Evolutionary conservation across 2,113 vertebrate genomes (phyloP), one percentile per base, ranked within the genome.

Genomic region (Gorsachius goisagi): DNA sequence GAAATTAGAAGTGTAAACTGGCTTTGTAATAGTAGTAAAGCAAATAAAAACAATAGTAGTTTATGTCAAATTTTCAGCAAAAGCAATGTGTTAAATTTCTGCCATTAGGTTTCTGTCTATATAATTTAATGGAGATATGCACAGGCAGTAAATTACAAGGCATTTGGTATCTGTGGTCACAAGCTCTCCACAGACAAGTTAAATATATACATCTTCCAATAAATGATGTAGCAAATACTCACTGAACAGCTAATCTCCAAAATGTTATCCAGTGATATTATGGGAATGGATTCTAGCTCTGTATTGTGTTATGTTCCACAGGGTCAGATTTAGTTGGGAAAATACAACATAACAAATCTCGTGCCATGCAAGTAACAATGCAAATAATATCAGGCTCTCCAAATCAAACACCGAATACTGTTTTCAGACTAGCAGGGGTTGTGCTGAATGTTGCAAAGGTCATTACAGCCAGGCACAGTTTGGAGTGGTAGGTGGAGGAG

Each of bases 171-270:
- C 68, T 53, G 68, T 67, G 64, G 15, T 88, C 56, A 79, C 56
- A 90, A 95, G 73, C 62, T 96, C 30, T 86, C 63, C 62, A 88
- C 39, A 96, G 47, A 89, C 13, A 95, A 97, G 39, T 83, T 91
- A 97, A 96, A 94, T 69, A 71, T 9, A 52, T 78, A 39, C 9
- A 84, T 85, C n/a, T 88, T 86, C 49, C 53, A 96, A 76, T 47
- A 95, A 96, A 94, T 63, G 62, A 79, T 28, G 47, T 9, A 74
- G 11, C 35, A 92, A 93, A 75, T 95, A n/a, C 33, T 93, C 32
- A 75, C 27, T 87, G 68, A 81, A 91, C 53, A 94, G 27, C 41
- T 93, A 75, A 92, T 92, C 45, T 97, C 67, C 67, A 74, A 94
- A 97, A 83, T 21, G 49, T 11, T 44, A 75, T 21, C 50, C 66